Evolutionary conservation across 2,888 invertebrate species (phyloP).

Genomic region (Teleiodes luculella): DNA sequence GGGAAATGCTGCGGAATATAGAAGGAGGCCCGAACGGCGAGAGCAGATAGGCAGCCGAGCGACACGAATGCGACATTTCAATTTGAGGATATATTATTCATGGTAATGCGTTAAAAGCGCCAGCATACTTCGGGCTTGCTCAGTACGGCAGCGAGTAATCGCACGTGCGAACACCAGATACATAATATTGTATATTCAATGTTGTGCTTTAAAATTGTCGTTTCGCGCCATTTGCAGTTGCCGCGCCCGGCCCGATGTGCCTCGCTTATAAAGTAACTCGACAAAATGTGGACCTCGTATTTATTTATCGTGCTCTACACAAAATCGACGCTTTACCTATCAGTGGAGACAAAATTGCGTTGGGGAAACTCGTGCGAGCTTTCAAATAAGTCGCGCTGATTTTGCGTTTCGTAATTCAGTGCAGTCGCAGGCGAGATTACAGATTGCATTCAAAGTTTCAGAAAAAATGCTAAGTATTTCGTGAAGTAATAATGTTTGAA

Average conservation of each 20-base stretch:
- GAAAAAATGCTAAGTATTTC: constrained; percentile 54
- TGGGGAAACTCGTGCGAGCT: constrained; percentile 22
- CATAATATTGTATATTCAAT: constrained; percentile 64
- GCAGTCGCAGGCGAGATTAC: not conserved
- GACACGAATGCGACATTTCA: constrained; percentile 76
- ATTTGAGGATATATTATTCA: constrained; percentile 78
- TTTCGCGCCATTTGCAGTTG: constrained; percentile 71
- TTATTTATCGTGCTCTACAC: constrained; percentile 53
- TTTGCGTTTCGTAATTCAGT: constrained; percentile 12
- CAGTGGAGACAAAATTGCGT: constrained; percentile 37
- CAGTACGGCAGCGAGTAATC: constrained; percentile 63
- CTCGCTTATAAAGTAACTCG: constrained; percentile 67
- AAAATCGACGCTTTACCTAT: constrained; percentile 46
- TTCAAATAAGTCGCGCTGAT: constrained; percentile 7
- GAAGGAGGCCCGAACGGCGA: constrained; percentile 50
- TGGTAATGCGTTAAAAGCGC: constrained; percentile 78
- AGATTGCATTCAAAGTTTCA: constrained; percentile 21
- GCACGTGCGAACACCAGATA: constrained; percentile 66
- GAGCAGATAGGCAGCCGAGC: constrained; percentile 66
- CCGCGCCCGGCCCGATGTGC: constrained; percentile 58
- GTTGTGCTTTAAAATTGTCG: constrained; percentile 75
- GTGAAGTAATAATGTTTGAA: constrained; percentile 44
- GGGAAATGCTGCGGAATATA: constrained; percentile 57
- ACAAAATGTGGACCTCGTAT: constrained; percentile 55
- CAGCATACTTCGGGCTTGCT: constrained; percentile 51